Evolutionary conservation across 2,888 invertebrate genomes (phyloP).

Genomic region (Drosophila paucipuncta): DNA sequence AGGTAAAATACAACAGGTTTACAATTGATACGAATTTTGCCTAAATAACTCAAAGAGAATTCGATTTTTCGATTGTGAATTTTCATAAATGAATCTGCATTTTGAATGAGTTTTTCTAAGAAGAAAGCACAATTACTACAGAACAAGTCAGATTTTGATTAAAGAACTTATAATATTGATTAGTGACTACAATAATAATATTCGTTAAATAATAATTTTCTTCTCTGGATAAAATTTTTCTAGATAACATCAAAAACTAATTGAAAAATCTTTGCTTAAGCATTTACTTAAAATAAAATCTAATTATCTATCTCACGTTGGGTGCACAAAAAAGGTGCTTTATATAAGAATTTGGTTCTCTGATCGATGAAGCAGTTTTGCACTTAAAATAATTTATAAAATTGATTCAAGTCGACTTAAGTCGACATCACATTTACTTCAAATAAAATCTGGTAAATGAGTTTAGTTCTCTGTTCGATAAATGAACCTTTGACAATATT

Average conservation of each 20-base stretch:
- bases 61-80: background rate
- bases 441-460: background rate
- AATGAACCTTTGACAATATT: background rate
- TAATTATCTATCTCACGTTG: too few species aligned
- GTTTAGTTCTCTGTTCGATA: background rate
- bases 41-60: background rate
- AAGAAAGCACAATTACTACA: too few species aligned
- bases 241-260: background rate
- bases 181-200: too few species aligned
- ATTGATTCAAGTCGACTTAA: background rate
- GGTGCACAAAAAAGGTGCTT: background rate
- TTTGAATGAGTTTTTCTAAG: rapidly evolving
- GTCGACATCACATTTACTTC: background rate
- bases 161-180: background rate
- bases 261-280: background rate
- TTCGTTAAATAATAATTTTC: too few species aligned
- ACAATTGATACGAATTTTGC: background rate
- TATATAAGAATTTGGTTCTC: background rate
- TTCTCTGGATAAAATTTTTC: background rate
- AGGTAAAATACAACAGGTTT: rapidly evolving
- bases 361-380: too few species aligned
- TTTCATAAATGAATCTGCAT: background rate
- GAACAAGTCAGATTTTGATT: background rate
- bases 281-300: too few species aligned
- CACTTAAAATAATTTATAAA: background rate